Evolutionary conservation across 2,888 invertebrate species (phyloP).

Genomic region (Chymomyza amoena): DNA sequence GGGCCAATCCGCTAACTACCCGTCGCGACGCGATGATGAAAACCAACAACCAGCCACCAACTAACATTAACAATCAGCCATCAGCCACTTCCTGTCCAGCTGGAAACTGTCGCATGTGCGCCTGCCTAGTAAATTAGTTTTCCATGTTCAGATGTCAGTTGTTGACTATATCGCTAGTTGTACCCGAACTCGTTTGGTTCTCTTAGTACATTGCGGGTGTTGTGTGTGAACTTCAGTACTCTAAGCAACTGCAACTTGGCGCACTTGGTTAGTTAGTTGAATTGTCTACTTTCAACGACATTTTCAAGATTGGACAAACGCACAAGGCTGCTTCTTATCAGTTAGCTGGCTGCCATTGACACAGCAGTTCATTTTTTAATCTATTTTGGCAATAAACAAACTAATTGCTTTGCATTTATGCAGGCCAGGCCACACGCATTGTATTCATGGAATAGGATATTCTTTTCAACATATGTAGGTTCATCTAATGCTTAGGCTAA

Average conservation of each 20-base stretch:
- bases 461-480: too few relatives aligned
- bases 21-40: constrained; percentile 15
- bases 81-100: background rate
- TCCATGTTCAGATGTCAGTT: constrained; percentile 77
- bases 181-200: constrained; percentile 39
- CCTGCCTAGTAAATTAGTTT: constrained; percentile 76
- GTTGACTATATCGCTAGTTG: constrained; percentile 51
- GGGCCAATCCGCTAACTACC: constrained; percentile 3
- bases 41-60: constrained; percentile 6
- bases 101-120: constrained; percentile 46
- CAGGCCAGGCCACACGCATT: too few relatives aligned
- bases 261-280: background rate
- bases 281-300: constrained; percentile 29
- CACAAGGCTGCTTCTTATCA: constrained; percentile 51
- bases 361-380: constrained; percentile 43
- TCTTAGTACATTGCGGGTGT: constrained; percentile 53
- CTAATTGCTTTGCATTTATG: constrained; percentile 38
- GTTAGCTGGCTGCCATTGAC: background rate
- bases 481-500: background rate
- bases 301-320: constrained; percentile 33
- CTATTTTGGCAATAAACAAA: constrained; percentile 46
- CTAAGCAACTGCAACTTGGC: background rate
- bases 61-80: background rate
- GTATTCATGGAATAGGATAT: too few relatives aligned
- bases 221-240: background rate